A percentile compares a stretch with the other conserved stretches of the same genome.
Evolutionary conservation across 1,140 invertebrate species (phyloP).

Genomic region (Drosophila mojavensis): DNA sequence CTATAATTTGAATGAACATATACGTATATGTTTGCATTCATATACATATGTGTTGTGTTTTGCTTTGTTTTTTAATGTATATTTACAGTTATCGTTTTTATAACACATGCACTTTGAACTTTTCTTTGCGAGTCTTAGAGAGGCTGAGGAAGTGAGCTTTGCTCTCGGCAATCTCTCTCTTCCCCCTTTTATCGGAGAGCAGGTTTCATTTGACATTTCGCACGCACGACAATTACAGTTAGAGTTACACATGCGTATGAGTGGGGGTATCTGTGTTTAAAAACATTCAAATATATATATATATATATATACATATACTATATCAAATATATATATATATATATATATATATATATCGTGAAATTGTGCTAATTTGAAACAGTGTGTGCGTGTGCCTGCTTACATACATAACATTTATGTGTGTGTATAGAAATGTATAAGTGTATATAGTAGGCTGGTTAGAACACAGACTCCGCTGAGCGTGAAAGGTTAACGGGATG

Average conservation of each 20-base stretch:
- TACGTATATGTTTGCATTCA: constrained; percentile 25
- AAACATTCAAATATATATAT: constrained; percentile 28
- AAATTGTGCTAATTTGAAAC: constrained; percentile 51
- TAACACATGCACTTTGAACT: constrained; percentile 45
- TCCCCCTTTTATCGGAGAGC: constrained; percentile 9
- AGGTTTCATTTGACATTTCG: constrained; percentile 40
- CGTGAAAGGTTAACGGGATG: constrained; percentile 97
- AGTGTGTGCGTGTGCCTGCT: constrained; percentile 15
- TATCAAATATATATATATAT: no score
- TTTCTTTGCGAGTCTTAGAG: constrained; percentile 39
- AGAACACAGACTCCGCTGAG: constrained; percentile 96
- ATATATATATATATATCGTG: constrained; percentile 1
- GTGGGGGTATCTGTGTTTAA: constrained; percentile 2
- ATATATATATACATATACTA: no score
- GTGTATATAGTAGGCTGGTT: constrained; percentile 31
- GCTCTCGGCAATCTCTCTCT: constrained; percentile 20
- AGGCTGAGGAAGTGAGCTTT: constrained; percentile 29
- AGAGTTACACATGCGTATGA: not conserved
- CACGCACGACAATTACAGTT: constrained; percentile 35
- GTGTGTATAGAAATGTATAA: not conserved
- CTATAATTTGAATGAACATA: constrained; percentile 51
- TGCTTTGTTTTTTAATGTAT: constrained; percentile 28
- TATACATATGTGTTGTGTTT: constrained; percentile 42
- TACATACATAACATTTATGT: constrained; percentile 10
- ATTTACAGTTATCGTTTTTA: constrained; percentile 60